Evolutionary conservation across 1,140 invertebrate genomes (phyloP), one percentile per base, ranked within the genome.

Genomic region (Bombus consobrinus): DNA sequence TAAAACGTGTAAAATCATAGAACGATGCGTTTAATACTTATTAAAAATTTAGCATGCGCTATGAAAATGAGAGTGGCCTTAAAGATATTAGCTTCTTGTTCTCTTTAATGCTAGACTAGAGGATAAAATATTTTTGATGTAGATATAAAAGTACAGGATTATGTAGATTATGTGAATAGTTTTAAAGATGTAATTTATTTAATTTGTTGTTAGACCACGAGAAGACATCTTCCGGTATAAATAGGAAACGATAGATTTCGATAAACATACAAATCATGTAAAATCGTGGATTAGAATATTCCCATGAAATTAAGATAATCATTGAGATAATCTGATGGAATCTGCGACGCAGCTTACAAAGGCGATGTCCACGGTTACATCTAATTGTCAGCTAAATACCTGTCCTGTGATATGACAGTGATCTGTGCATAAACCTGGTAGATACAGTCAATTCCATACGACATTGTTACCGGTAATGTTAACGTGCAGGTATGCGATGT

Each of bases 401-500:
- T 64, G 78, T 59, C 75, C 72, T 74, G 41, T 22, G 74, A 37
- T 62, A n/a, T 81, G 68, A 53, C 78, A 66, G 53, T 72, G 47
- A 71, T 68, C 34, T 57, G 66, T 32, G 47, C 66, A 74, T 37
- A 78, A 86, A 71, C 73, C 62, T 32, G 47, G 25, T 28, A 81
- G 66, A 88, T 74, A 78, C 47, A 53, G 74, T 83, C 87, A 66
- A 73, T 89, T 79, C 78, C 87, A 88, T 39, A 25, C 34, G 78
- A 71, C 74, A 88, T 79, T 84, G 43, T 76, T 78, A 47, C 76
- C 47, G 68, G 34, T 53, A 59, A 89, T 77, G 83, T 86, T 79
- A 89, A 89, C 83, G 83, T 79, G 81, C 72, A 69, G 37, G 66
- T 47, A 5, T 53, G 34, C 62, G 53, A 62, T 66, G 78, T 82